phyloP scores from a whole-genome alignment of 2,797 vertebrate species.

The Paguma larvata region DNA sequence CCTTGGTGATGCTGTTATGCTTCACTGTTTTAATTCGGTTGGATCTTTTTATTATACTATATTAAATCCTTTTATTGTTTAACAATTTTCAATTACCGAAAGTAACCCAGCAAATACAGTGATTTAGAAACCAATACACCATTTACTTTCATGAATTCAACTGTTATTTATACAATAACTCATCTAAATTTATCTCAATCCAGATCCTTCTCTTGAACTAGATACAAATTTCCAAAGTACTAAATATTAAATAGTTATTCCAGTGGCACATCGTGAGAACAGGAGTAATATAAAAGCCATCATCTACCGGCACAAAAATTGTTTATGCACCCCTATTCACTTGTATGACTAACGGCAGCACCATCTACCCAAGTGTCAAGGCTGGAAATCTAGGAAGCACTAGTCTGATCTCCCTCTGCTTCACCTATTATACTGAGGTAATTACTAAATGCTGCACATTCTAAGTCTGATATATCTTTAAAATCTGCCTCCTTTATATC shows the following conservation, averaged over 20 bases:
- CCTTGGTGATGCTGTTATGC: background rate
- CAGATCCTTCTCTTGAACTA: slow-evolving; percentile 52
- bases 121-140: background rate
- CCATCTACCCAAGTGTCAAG: background rate
- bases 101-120: background rate
- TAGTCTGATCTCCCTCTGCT: background rate
- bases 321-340: background rate
- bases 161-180: background rate
- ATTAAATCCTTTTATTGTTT: background rate
- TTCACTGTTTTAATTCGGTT: background rate
- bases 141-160: background rate
- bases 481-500: background rate
- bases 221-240: background rate
- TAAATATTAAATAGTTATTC: background rate
- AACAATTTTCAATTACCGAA: slow-evolving; percentile 3
- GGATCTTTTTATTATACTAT: background rate
- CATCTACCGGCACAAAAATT: background rate
- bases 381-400: background rate
- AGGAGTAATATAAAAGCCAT: background rate
- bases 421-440: background rate
- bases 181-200: slow-evolving; percentile 32
- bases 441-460: background rate
- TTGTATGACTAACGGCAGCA: background rate
- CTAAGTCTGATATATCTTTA: background rate
- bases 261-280: background rate